phyloP scores from a whole-genome alignment of 1,140 invertebrate species.

The Drosophila pseudoobscura region DNA sequence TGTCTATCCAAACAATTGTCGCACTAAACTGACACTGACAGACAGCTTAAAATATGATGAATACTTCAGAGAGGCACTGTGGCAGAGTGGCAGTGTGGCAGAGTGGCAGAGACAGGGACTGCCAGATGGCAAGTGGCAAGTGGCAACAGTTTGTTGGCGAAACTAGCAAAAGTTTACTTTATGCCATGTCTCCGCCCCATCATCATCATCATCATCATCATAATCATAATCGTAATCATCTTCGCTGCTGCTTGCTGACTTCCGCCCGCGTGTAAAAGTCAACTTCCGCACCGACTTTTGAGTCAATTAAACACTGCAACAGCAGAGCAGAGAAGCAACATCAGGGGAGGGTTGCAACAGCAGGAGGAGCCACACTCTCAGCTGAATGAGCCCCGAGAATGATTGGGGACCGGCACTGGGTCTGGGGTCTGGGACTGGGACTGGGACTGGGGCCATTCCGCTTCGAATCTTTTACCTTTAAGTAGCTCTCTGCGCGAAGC shows the following conservation, averaged over 20 bases:
- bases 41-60: slow-evolving; percentile 60
- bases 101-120: not conserved
- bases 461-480: slow-evolving; percentile 14
- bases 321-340: slow-evolving; percentile 13
- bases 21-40: slow-evolving; percentile 63
- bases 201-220: slow-evolving; percentile 36
- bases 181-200: slow-evolving; percentile 42
- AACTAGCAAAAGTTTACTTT: slow-evolving; percentile 64
- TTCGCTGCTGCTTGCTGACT: slow-evolving; percentile 23
- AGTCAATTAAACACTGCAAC: slow-evolving; percentile 66
- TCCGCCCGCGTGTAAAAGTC: slow-evolving; percentile 66
- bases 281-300: slow-evolving; percentile 70
- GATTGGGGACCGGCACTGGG: not conserved
- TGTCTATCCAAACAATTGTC: slow-evolving; percentile 65
- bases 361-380: slow-evolving; percentile 28
- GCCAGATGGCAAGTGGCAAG: slow-evolving; percentile 16
- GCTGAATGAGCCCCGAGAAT: slow-evolving; percentile 5
- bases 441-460: slow-evolving; percentile 1
- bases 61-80: slow-evolving; percentile 16
- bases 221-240: slow-evolving; percentile 35
- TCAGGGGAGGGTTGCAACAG: slow-evolving; percentile 14
- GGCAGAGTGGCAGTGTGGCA: not conserved
- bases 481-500: slow-evolving; percentile 2
- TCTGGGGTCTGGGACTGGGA: not conserved
- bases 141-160: slow-evolving; percentile 61